A percentile compares a stretch with the other conserved stretches of the same genome.
Conservation (phyloP, 2,113 vertebrate species). For the Ammodytes marinus region DNA sequence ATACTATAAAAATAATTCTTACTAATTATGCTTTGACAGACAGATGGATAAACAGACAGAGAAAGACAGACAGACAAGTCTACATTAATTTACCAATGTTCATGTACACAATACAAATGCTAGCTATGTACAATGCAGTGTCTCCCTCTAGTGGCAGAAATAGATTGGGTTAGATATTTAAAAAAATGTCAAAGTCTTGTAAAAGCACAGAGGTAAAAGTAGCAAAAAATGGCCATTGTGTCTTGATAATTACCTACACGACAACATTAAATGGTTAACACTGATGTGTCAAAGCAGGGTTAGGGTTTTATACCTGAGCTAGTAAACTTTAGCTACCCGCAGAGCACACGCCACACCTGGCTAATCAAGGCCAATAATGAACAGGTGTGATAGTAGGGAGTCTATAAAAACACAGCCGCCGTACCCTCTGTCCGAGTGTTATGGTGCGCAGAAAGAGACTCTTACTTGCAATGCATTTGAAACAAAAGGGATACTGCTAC, state of each 20-base stretch:
- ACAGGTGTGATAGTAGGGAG: slow-evolving; percentile 58
- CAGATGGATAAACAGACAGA: neutral
- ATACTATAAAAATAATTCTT: neutral
- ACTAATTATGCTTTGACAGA: neutral
- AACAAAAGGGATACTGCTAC: slow-evolving; percentile 14
- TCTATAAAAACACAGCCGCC: neutral
- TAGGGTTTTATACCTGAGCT: neutral
- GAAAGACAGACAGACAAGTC: neutral
- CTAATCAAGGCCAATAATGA: slow-evolving; percentile 53
- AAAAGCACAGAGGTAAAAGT: neutral
- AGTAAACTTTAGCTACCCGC: too few species aligned
- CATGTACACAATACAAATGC: neutral
- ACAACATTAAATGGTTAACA: neutral
- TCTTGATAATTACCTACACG: neutral
- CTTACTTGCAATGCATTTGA: slow-evolving; percentile 55
- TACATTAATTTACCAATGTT: neutral
- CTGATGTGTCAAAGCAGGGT: neutral
- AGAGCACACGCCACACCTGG: neutral
- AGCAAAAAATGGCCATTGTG: neutral
- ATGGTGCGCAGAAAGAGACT: slow-evolving; percentile 34
- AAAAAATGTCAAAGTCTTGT: neutral
- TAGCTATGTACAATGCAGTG: slow-evolving; percentile 12
- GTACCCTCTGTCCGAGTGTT: neutral
- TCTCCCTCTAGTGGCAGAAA: slow-evolving; percentile 57
- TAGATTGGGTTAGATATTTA: neutral